A percentile compares a stretch with the other conserved stretches of the same genome.
These are phyloP conservation scores for Climacteris rufus DNA, from an alignment of 2,113 vertebrate species.

Conservation along the genomic window DNA sequence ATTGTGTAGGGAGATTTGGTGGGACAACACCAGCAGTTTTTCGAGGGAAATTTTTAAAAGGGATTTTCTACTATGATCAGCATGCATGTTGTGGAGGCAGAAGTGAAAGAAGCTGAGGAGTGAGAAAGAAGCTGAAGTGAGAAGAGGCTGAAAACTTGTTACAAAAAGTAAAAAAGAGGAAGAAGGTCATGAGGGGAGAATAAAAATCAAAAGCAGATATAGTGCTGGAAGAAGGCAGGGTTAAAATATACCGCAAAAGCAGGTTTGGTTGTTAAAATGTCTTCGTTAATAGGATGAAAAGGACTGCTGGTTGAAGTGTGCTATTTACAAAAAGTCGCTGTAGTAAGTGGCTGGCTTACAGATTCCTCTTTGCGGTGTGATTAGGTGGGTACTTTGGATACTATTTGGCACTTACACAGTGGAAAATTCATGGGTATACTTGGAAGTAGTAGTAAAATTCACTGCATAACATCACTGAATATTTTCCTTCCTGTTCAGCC, in stretches of 20 bases:
- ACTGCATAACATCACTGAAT: conserved; percentile 1
- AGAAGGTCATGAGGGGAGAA: not conserved
- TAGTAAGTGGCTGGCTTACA: not conserved
- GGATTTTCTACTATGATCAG: not conserved
- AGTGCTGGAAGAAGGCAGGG: not conserved
- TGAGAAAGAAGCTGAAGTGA: no score
- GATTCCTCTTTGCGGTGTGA: not conserved
- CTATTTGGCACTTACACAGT: not conserved
- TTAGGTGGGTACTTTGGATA: not conserved
- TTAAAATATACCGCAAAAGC: not conserved
- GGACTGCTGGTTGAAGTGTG: not conserved
- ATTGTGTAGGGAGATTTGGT: not conserved
- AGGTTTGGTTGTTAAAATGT: not conserved
- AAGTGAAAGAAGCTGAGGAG: not conserved
- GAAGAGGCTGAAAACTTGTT: not conserved
- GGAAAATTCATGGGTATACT: conserved; percentile 9
- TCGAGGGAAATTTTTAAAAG: not conserved
- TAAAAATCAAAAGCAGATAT: not conserved
- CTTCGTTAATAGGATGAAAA: not conserved
- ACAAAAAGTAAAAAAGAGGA: not conserved
- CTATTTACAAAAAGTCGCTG: not conserved
- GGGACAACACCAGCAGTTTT: not conserved
- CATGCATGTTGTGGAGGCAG: not conserved
- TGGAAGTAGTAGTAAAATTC: conserved; percentile 9
- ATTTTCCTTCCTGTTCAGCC: conserved; percentile 46